Conservation (phyloP, 2,888 invertebrate species). For the Xestia sexstrigata region DNA sequence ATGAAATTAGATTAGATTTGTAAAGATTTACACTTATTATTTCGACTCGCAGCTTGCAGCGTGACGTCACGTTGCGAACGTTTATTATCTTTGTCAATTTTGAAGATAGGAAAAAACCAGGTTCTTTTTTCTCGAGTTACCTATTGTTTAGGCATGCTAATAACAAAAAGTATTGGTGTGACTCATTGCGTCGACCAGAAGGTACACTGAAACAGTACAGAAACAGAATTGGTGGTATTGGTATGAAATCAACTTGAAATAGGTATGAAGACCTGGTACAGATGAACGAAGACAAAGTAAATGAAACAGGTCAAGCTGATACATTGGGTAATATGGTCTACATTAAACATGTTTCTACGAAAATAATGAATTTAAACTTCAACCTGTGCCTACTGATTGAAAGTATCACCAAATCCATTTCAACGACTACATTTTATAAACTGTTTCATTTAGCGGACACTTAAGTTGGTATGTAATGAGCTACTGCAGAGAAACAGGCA, state of each 20-base stretch:
- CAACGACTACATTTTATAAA: slow-evolving; percentile 23
- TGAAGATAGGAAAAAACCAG: too few species aligned
- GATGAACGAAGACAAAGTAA: not conserved
- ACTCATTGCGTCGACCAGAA: not conserved
- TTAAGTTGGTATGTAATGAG: slow-evolving; percentile 50
- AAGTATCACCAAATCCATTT: slow-evolving; percentile 4
- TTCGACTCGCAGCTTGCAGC: too few species aligned
- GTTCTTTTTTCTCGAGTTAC: too few species aligned
- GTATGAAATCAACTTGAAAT: not conserved
- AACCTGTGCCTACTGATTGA: not conserved
- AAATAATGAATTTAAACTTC: not conserved
- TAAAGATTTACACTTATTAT: too few species aligned
- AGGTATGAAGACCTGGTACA: not conserved
- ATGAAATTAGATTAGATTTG: too few species aligned
- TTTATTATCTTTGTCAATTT: too few species aligned
- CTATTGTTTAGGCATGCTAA: too few species aligned
- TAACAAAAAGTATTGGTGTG: too few species aligned
- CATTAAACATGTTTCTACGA: not conserved
- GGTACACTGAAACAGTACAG: not conserved
- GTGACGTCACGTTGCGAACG: too few species aligned
- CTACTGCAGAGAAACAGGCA: slow-evolving; percentile 71
- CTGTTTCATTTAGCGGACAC: slow-evolving; percentile 31
- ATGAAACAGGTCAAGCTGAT: not conserved
- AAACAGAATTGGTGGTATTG: not conserved
- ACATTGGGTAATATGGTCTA: not conserved